Conservation (phyloP, 2,888 invertebrate species). For the Polia nebulosa region DNA sequence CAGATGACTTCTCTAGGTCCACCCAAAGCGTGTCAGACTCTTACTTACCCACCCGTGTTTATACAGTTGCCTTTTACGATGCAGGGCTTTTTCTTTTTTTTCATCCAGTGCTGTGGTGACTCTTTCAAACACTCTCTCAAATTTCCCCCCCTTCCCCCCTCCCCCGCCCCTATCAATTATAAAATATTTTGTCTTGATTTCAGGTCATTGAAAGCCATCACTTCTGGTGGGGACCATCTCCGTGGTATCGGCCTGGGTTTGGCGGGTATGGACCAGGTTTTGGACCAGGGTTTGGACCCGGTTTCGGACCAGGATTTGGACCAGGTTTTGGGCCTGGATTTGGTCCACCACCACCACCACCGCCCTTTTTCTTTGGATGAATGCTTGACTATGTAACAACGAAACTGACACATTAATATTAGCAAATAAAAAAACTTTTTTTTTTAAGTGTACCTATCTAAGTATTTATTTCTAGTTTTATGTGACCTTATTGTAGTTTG, state of each 20-base stretch:
- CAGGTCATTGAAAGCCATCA: slow-evolving; percentile 48
- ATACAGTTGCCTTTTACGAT: no score
- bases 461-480: no score
- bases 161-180: no score
- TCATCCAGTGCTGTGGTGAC: no score
- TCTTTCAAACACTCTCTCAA: no score
- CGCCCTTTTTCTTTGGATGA: slow-evolving; percentile 31
- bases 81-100: no score
- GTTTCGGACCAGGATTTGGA: slow-evolving; percentile 14
- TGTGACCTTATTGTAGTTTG: no score
- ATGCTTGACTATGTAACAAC: neutral
- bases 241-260: slow-evolving; percentile 30
- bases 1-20: no score
- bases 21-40: no score
- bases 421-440: neutral
- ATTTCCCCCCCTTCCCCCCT: no score
- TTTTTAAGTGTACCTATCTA: neutral
- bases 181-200: neutral
- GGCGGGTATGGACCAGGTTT: slow-evolving; percentile 29
- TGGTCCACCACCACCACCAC: slow-evolving; percentile 39
- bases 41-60: no score
- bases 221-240: slow-evolving; percentile 2
- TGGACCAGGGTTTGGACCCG: slow-evolving; percentile 7
- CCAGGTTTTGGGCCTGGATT: slow-evolving; percentile 13
- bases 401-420: neutral